Conservation (phyloP, 2,113 vertebrate species). For the Gopherus flavomarginatus region DNA sequence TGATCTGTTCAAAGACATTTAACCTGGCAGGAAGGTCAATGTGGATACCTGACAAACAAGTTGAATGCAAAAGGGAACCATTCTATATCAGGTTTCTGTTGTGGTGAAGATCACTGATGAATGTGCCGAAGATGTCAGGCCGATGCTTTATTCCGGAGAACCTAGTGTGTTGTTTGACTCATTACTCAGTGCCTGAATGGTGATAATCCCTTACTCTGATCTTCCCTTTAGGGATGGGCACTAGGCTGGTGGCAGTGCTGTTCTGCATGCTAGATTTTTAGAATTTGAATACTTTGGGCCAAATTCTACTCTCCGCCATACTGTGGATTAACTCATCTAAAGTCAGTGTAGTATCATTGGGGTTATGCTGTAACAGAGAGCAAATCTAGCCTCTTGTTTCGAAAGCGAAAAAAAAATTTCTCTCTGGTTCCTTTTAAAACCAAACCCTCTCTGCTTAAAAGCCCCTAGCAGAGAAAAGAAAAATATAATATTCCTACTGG, state of each 20-base stretch:
- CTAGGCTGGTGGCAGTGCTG: neutral
- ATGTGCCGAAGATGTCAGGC: neutral
- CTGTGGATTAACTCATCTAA: neutral
- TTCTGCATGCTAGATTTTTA: neutral
- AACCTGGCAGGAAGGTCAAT: neutral
- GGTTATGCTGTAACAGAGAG: neutral
- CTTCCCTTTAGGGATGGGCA: neutral
- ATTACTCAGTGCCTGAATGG: neutral
- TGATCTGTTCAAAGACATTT: neutral
- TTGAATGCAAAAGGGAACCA: neutral
- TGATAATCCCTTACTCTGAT: accelerated
- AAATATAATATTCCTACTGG: too few species aligned
- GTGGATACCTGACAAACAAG: neutral
- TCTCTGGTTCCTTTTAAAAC: too few species aligned
- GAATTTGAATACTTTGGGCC: accelerated
- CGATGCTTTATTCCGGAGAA: neutral
- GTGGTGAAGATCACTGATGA: neutral
- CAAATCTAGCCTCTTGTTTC: neutral
- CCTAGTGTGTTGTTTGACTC: neutral
- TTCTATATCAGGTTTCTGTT: neutral
- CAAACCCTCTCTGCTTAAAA: too few species aligned
- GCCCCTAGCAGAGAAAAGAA: too few species aligned
- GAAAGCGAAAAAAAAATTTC: neutral
- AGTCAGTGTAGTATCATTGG: neutral
- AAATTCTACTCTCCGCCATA: neutral